Conservation (phyloP, 2,797 vertebrate genomes). For the Spinibarbus caldwelli region DNA sequence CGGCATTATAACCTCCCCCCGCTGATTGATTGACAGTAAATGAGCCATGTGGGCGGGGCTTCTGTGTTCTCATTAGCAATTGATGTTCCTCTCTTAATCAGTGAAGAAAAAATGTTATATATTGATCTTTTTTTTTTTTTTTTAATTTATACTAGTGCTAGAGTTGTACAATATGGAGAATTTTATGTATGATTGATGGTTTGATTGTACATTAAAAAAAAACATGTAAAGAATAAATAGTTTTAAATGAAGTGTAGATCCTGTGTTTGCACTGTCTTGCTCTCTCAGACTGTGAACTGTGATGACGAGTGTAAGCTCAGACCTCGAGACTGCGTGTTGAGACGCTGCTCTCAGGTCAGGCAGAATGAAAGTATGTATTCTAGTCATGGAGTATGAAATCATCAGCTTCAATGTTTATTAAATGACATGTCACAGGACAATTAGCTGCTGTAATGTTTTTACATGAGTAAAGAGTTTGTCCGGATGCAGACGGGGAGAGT, state of each 20-base stretch:
- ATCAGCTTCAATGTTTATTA: neutral
- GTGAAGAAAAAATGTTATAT: slow-evolving; percentile 78
- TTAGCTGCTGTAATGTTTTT: neutral
- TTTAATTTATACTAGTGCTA: slow-evolving; percentile 90
- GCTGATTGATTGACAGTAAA: slow-evolving; percentile 18
- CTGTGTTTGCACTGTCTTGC: neutral
- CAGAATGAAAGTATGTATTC: neutral
- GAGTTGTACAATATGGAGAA: slow-evolving; percentile 84
- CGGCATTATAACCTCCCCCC: slow-evolving; percentile 51
- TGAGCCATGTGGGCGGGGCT: slow-evolving; percentile 63
- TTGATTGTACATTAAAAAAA: slow-evolving; percentile 83
- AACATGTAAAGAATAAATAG: slow-evolving; percentile 77
- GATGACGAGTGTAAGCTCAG: neutral
- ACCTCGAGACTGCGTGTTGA: neutral
- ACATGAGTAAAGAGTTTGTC: neutral
- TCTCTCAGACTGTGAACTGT: neutral
- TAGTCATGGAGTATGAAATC: neutral
- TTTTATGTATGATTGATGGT: slow-evolving; percentile 83
- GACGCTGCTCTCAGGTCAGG: neutral
- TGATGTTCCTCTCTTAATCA: slow-evolving; percentile 75
- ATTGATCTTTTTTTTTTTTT: slow-evolving; percentile 72
- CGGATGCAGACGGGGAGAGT: no score
- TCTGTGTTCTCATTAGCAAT: slow-evolving; percentile 71
- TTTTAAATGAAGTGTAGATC: slow-evolving; percentile 74
- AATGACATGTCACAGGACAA: neutral